Conservation (phyloP, 2,113 vertebrate genomes). For the Oncorhynchus masou region DNA sequence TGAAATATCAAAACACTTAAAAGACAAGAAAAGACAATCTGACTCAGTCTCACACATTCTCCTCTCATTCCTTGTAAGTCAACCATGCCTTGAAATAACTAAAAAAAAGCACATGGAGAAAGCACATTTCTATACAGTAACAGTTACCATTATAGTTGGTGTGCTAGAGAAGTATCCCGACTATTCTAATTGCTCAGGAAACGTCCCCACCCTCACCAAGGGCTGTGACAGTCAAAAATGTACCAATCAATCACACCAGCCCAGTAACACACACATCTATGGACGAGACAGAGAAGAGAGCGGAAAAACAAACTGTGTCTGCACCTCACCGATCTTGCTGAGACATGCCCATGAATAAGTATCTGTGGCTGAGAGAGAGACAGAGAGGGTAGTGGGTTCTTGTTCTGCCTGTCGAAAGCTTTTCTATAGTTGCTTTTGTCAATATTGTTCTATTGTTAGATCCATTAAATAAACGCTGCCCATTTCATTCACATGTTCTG, state of each 20-base stretch:
- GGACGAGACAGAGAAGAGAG: slow-evolving; percentile 25
- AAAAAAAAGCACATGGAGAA: too few species aligned
- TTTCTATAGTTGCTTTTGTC: too few species aligned
- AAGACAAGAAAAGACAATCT: neutral
- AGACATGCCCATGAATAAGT: slow-evolving; percentile 56
- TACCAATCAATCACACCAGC: slow-evolving; percentile 17
- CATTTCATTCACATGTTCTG: too few species aligned
- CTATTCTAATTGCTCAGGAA: slow-evolving; percentile 53
- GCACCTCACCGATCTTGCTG: slow-evolving; percentile 40
- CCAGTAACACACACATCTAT: slow-evolving; percentile 35
- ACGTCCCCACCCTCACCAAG: slow-evolving; percentile 40
- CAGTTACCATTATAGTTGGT: too few species aligned
- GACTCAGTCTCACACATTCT: too few species aligned
- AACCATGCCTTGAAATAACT: too few species aligned
- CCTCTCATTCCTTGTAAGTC: too few species aligned
- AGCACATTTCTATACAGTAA: too few species aligned
- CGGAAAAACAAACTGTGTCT: neutral
- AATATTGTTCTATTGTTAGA: too few species aligned
- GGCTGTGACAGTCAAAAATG: slow-evolving; percentile 63
- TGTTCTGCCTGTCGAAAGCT: too few species aligned
- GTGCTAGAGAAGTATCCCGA: slow-evolving; percentile 26
- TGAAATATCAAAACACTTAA: neutral
- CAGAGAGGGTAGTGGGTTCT: slow-evolving; percentile 10
- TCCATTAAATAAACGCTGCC: too few species aligned
- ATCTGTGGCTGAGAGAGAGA: slow-evolving; percentile 31